A percentile compares a stretch with the other conserved stretches of the same genome.
phyloP scores from a whole-genome alignment of 2,113 vertebrate species.

The Calyptommatus sinebrachiatus region DNA sequence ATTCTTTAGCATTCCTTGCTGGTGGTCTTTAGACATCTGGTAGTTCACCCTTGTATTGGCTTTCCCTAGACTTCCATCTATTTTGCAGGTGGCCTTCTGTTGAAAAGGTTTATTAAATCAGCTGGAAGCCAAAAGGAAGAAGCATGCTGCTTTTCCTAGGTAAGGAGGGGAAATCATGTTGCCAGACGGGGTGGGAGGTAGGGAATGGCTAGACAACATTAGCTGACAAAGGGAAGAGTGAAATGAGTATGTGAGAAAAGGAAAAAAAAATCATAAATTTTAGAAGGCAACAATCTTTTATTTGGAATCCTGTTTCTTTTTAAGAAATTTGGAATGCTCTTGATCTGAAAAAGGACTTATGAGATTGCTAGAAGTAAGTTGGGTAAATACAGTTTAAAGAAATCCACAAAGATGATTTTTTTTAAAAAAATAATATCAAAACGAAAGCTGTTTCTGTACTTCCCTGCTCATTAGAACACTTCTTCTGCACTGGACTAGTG shows the following conservation, averaged over 20 bases:
- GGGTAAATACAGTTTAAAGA: not conserved
- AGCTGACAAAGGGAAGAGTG: not conserved
- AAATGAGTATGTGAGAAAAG: not conserved
- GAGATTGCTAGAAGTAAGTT: not conserved
- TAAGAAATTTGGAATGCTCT: not conserved
- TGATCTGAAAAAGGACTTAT: not conserved
- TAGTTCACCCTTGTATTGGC: not conserved
- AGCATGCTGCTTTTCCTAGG: not conserved
- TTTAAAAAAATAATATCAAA: no score
- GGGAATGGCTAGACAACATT: not conserved
- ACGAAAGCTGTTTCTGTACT: no score
- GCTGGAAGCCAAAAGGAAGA: slow-evolving; percentile 13
- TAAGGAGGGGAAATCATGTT: not conserved
- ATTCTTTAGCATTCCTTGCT: not conserved
- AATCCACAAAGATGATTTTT: not conserved
- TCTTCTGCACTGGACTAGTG: no score
- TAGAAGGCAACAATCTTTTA: not conserved
- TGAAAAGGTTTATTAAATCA: slow-evolving; percentile 14
- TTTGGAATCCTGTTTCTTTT: not conserved
- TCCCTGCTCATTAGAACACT: no score
- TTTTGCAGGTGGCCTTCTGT: slow-evolving; percentile 12
- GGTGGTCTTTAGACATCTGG: slow-evolving; percentile 17
- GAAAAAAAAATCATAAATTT: not conserved
- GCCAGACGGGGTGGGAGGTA: not conserved
- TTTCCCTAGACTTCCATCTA: not conserved